Evolutionary conservation across 2,888 invertebrate genomes (phyloP).

Genomic region (Geophilus truncorum): DNA sequence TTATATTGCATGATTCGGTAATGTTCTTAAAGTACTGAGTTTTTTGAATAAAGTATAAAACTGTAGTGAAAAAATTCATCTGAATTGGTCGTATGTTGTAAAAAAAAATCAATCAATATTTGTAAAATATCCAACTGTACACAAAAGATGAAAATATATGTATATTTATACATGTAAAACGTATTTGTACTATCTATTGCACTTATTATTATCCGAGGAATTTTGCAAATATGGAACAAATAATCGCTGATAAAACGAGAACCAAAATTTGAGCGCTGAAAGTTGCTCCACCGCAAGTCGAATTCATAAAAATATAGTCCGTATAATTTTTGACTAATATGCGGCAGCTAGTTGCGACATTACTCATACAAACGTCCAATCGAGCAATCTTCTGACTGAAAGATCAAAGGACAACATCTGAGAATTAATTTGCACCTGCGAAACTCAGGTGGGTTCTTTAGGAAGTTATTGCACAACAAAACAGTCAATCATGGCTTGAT

Average conservation of each 20-base stretch:
- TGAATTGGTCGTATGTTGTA: background rate
- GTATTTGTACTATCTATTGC: too few species aligned
- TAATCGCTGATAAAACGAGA: background rate
- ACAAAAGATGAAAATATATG: background rate
- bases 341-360: background rate
- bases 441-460: background rate
- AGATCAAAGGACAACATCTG: background rate
- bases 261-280: background rate
- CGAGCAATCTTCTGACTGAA: background rate
- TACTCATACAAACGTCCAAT: constrained; percentile 1
- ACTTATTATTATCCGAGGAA: background rate
- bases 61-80: background rate
- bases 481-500: background rate
- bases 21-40: background rate
- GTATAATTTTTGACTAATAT: background rate
- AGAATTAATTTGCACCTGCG: constrained; percentile 9
- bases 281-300: background rate
- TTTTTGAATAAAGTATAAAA: background rate
- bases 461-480: background rate
- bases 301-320: background rate
- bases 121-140: background rate
- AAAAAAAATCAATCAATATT: background rate
- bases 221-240: background rate
- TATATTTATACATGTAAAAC: background rate
- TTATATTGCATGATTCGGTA: background rate